Evolutionary conservation across 1,140 invertebrate species (phyloP).

Genomic region (Hesperophylax magnus): DNA sequence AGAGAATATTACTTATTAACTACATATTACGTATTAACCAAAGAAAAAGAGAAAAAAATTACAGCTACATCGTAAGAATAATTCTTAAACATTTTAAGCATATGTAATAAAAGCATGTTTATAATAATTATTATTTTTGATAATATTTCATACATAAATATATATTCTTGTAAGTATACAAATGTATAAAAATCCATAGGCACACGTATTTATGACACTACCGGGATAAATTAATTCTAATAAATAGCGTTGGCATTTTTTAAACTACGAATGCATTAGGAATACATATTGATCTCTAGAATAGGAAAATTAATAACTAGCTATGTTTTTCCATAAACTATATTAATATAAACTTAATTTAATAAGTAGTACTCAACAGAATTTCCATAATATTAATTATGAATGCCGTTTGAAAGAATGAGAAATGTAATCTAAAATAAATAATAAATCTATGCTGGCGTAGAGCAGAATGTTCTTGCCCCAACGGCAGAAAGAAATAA

Average conservation of each 20-base stretch:
- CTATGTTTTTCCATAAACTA: too few relatives aligned
- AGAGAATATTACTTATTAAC: not conserved
- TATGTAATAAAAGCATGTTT: not conserved
- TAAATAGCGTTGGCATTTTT: slow-evolving; percentile 6
- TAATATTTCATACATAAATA: slow-evolving; percentile 19
- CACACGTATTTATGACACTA: slow-evolving; percentile 21
- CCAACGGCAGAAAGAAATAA: too few relatives aligned
- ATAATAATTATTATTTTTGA: too few relatives aligned
- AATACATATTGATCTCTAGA: not conserved
- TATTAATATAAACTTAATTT: too few relatives aligned
- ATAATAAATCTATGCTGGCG: too few relatives aligned
- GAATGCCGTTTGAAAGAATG: too few relatives aligned
- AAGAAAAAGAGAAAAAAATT: not conserved
- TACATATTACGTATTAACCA: too few relatives aligned
- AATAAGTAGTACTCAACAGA: too few relatives aligned
- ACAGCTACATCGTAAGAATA: not conserved
- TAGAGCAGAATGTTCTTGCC: too few relatives aligned
- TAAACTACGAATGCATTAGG: slow-evolving; percentile 20
- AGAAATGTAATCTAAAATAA: too few relatives aligned
- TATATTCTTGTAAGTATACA: slow-evolving; percentile 27
- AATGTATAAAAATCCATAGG: slow-evolving; percentile 26
- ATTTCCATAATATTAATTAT: too few relatives aligned
- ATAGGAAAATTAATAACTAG: too few relatives aligned
- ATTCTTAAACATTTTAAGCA: not conserved
- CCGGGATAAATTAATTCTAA: slow-evolving; percentile 5